A percentile compares a stretch with the other conserved stretches of the same genome.
phyloP scores from a whole-genome alignment of 1,140 invertebrate genomes.

The Vollenhovia emeryi region DNA sequence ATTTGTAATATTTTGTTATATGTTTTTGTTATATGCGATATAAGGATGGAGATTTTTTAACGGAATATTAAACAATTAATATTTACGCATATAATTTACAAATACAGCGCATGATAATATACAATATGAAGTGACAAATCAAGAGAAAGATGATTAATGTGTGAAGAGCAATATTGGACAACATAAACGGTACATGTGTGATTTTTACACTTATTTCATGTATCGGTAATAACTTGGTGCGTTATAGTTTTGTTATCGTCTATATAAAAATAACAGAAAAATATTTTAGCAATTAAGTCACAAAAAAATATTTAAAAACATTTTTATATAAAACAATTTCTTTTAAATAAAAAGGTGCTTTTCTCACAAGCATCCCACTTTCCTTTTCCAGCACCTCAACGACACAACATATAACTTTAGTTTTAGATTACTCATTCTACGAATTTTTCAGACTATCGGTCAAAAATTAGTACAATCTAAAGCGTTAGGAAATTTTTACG shows the following conservation, averaged over 20 bases:
- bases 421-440: slow-evolving; percentile 7
- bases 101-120: slow-evolving; percentile 49
- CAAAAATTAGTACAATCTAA: slow-evolving; percentile 12
- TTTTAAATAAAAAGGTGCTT: slow-evolving; percentile 29
- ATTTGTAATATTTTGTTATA: slow-evolving; percentile 57
- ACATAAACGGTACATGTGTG: slow-evolving; percentile 63
- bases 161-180: slow-evolving; percentile 62
- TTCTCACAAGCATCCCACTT: slow-evolving; percentile 17
- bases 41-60: slow-evolving; percentile 47
- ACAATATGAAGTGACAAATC: slow-evolving; percentile 32
- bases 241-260: slow-evolving; percentile 21
- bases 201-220: slow-evolving; percentile 62
- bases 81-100: slow-evolving; percentile 57
- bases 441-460: neutral
- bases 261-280: slow-evolving; percentile 58
- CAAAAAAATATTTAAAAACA: slow-evolving; percentile 54
- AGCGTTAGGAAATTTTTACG: slow-evolving; percentile 15
- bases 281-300: slow-evolving; percentile 47
- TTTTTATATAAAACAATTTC: slow-evolving; percentile 51
- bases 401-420: slow-evolving; percentile 28
- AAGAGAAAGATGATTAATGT: slow-evolving; percentile 33
- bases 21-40: slow-evolving; percentile 41
- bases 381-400: slow-evolving; percentile 19
- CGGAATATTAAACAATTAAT: slow-evolving; percentile 55
- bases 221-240: slow-evolving; percentile 44